phyloP scores from a whole-genome alignment of 2,113 vertebrate genomes.

The Promerops cafer region DNA sequence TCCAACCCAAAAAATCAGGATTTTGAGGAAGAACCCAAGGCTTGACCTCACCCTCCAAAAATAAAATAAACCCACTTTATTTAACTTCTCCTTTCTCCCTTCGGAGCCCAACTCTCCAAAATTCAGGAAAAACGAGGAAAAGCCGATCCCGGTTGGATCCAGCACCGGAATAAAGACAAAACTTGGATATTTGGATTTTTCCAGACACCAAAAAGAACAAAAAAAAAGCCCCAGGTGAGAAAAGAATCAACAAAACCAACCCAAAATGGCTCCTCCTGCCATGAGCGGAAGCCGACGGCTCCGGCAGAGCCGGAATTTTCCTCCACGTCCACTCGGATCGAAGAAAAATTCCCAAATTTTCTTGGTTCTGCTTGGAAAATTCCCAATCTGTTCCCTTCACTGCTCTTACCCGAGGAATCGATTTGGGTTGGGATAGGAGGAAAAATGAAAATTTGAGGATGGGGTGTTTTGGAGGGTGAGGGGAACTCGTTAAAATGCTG shows the following conservation, averaged over 20 bases:
- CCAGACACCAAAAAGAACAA: background rate
- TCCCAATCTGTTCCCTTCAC: background rate
- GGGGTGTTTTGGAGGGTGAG: fast-evolving
- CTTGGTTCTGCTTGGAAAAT: fast-evolving
- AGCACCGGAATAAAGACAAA: background rate
- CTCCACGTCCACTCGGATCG: background rate
- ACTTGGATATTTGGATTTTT: background rate
- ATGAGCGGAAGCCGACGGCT: background rate
- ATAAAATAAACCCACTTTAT: background rate
- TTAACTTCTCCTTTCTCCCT: background rate
- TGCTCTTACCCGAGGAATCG: fast-evolving
- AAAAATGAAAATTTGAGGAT: background rate
- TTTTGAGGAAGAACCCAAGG: background rate
- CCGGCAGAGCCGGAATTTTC: background rate
- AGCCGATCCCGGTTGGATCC: background rate
- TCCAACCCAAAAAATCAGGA: background rate
- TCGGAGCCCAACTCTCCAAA: background rate
- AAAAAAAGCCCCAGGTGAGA: background rate
- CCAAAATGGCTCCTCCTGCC: constrained; percentile 56
- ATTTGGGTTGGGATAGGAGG: fast-evolving
- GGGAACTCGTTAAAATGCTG: background rate
- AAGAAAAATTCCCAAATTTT: background rate
- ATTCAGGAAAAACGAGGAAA: constrained; percentile 44
- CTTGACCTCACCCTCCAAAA: background rate
- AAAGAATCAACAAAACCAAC: background rate